Base-by-base conservation (phyloP, 2,113 vertebrate species). In the Vireo altiloquus region DNA sequence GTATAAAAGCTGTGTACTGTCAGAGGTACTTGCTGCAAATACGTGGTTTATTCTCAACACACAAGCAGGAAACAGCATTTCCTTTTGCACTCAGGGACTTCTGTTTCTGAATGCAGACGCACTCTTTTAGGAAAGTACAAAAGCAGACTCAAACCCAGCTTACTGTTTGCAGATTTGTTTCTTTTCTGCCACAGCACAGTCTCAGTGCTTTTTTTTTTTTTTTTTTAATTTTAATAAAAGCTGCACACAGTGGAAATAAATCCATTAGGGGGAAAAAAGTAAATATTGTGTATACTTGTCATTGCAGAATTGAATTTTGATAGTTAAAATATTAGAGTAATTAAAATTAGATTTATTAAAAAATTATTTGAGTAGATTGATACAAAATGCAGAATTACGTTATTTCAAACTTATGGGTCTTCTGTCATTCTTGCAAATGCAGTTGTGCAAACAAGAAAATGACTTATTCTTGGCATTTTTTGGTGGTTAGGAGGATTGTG, bases 401-500 rank as follows among this genome's bases (percentile, higher is more conserved):
- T 28, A 35, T 13, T 78, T 93, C 15, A 46, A 28, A 35, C 42
- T 10, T 47, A 11, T 13, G 20, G 3, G 4, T 89, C 21, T 66
- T 39, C 44, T 60, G 30, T 64, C n/a, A n/a, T n/a, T 40, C 8
- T 22, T 23, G 24, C 5, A 15, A 8, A 4, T 30, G 35, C 20
- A 70, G 21, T 15, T 81, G 28, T 6, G 11, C 27, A 12, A 91
- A 63, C 37, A 11, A 78, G 64, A 61, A 81, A 71, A 79, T 35
- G 20, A 18, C 21, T 87, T 65, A 28, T 57, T 82, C 18, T 39
- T 78, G 64, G 6, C 22, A 16, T 46, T 70, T 92, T 83, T 89
- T 24, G 22, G 31, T 59, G 40, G 13, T 61, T 53, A 49, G 1
- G 19, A 13, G 6, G 76, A 31, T 39, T 0, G 0, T 24, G 27